Percentiles rank a stretch among this genome's conserved stretches.
Evolutionary conservation across 2,797 vertebrate genomes (phyloP).

Genomic region (Takifugu rubripes): DNA sequence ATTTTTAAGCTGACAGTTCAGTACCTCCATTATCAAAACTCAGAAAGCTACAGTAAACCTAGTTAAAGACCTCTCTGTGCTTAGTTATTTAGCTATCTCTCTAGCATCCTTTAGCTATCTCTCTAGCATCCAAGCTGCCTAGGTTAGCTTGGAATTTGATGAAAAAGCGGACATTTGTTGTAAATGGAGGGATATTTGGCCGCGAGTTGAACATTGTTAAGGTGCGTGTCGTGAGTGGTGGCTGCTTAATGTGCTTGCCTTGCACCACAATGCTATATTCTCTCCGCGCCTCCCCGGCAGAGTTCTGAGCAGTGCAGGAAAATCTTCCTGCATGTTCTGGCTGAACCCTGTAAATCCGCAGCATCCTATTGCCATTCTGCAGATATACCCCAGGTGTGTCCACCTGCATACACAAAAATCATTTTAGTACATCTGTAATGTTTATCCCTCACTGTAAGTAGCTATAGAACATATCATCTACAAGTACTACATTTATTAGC

Average conservation of each 20-base stretch:
- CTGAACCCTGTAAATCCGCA: constrained; percentile 80
- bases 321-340: constrained; percentile 80
- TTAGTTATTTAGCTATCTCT: too few relatives aligned
- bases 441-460: neutral
- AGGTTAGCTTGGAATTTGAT: too few relatives aligned
- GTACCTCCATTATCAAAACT: too few relatives aligned
- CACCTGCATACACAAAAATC: constrained; percentile 51
- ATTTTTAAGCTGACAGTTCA: too few relatives aligned
- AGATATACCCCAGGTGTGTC: constrained; percentile 68
- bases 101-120: too few relatives aligned
- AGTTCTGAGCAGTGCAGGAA: constrained; percentile 78
- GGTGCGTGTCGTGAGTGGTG: constrained; percentile 4
- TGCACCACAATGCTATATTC: constrained; percentile 81
- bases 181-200: too few relatives aligned
- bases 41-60: too few relatives aligned
- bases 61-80: too few relatives aligned
- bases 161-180: too few relatives aligned
- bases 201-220: neutral
- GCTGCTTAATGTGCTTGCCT: constrained; percentile 65
- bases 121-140: too few relatives aligned
- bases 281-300: constrained; percentile 72
- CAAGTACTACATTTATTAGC: too few relatives aligned
- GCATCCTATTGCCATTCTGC: constrained; percentile 73
- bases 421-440: constrained; percentile 2
- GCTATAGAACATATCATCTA: neutral